Conservation (phyloP, 2,113 vertebrate species). For the Myotis davidii region DNA sequence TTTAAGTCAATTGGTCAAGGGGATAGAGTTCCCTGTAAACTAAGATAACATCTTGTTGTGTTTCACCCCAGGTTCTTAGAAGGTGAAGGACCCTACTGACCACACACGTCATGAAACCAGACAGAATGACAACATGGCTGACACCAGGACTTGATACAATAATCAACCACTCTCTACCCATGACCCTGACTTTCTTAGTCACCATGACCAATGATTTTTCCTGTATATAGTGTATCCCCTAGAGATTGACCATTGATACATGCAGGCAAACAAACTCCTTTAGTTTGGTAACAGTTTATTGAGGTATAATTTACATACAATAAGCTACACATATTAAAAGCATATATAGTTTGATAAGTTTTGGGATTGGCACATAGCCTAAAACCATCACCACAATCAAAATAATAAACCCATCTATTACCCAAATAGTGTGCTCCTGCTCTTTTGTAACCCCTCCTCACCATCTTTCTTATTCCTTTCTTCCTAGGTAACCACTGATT, state of each 20-base stretch:
- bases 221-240: neutral
- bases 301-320: neutral
- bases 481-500: neutral
- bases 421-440: neutral
- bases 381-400: neutral
- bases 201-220: neutral
- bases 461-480: too few species aligned
- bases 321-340: neutral
- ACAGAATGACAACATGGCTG: neutral
- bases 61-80: too few species aligned
- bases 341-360: neutral
- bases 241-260: neutral
- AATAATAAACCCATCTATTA: neutral
- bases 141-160: neutral
- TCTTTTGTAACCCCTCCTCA: neutral
- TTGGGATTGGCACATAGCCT: neutral
- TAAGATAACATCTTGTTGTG: too few species aligned
- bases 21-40: neutral
- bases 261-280: neutral
- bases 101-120: neutral
- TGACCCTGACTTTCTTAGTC: neutral
- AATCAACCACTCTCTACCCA: neutral
- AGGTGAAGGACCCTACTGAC: neutral
- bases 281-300: neutral
- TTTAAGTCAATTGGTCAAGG: neutral